A percentile compares a stretch with the other conserved stretches of the same genome.
phyloP scores from a whole-genome alignment of 2,888 invertebrate genomes.

The Adineta ricciae region DNA sequence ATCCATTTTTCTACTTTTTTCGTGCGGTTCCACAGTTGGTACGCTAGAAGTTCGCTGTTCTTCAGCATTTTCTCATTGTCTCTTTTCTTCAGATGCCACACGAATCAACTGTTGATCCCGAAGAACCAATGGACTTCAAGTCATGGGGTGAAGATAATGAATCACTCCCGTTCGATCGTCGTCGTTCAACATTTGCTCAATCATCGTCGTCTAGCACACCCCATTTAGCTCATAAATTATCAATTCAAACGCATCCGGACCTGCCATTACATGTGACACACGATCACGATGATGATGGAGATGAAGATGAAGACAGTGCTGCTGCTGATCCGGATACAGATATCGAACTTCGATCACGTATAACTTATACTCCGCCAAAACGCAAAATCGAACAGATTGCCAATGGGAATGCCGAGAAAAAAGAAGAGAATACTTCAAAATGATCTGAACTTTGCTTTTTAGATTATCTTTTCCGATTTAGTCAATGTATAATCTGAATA shows the following conservation, averaged over 20 bases:
- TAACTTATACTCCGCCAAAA: not conserved
- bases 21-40: conserved; percentile 87
- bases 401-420: not conserved
- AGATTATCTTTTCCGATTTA: not conserved
- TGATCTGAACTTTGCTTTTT: not conserved
- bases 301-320: not conserved
- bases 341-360: not conserved
- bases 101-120: conserved; percentile 92
- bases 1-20: conserved; percentile 98
- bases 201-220: not conserved
- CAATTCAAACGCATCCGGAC: not conserved
- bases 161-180: not conserved
- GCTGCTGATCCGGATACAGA: not conserved
- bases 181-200: not conserved
- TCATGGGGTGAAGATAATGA: not conserved
- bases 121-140: conserved; percentile 46
- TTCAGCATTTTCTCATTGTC: not conserved
- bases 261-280: not conserved
- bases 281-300: conserved; percentile 14
- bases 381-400: not conserved
- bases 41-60: conserved; percentile 38
- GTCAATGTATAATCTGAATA: not conserved
- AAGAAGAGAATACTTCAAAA: not conserved
- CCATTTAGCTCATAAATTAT: not conserved
- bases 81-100: conserved; percentile 67